A percentile compares a stretch with the other conserved stretches of the same genome.
phyloP scores from a whole-genome alignment of 2,888 invertebrate genomes.

The Belgica antarctica region DNA sequence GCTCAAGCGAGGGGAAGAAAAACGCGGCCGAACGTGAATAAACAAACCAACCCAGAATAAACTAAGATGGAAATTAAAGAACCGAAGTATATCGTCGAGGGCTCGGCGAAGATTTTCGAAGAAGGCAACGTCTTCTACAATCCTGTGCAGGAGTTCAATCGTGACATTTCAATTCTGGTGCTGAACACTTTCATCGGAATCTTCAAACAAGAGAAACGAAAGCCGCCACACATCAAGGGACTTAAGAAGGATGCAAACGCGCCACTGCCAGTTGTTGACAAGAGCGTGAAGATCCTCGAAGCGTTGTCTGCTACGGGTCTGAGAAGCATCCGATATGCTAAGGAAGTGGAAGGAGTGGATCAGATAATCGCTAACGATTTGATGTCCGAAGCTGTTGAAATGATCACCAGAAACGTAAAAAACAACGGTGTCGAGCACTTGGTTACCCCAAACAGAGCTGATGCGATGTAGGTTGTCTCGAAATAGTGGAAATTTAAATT shows the following conservation, averaged over 20 bases:
- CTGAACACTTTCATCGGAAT: constrained; percentile 65
- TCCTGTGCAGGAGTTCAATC: constrained; percentile 91
- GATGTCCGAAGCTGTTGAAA: constrained; percentile 77
- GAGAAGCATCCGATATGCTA: constrained; percentile 92
- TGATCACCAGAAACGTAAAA: constrained; percentile 76
- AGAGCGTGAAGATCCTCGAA: constrained; percentile 74
- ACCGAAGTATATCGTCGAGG: constrained; percentile 65
- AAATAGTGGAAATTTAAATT: background rate
- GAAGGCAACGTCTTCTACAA: constrained; percentile 91
- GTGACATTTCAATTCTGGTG: constrained; percentile 84
- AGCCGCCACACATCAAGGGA: constrained; percentile 44
- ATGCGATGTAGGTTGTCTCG: constrained; percentile 73
- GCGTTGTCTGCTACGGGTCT: constrained; percentile 95
- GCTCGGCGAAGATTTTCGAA: constrained; percentile 72
- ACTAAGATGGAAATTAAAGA: constrained; percentile 33
- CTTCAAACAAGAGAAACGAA: constrained; percentile 53
- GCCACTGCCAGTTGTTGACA: background rate
- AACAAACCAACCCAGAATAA: background rate
- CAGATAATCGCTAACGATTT: constrained; percentile 90
- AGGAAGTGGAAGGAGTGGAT: constrained; percentile 81
- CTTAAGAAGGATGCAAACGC: constrained; percentile 44
- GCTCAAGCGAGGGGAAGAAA: background rate
- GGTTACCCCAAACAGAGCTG: constrained; percentile 73
- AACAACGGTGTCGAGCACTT: constrained; percentile 72
- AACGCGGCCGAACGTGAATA: background rate